Evolutionary conservation across 2,113 vertebrate species (phyloP).

Genomic region (Rallus limicola): DNA sequence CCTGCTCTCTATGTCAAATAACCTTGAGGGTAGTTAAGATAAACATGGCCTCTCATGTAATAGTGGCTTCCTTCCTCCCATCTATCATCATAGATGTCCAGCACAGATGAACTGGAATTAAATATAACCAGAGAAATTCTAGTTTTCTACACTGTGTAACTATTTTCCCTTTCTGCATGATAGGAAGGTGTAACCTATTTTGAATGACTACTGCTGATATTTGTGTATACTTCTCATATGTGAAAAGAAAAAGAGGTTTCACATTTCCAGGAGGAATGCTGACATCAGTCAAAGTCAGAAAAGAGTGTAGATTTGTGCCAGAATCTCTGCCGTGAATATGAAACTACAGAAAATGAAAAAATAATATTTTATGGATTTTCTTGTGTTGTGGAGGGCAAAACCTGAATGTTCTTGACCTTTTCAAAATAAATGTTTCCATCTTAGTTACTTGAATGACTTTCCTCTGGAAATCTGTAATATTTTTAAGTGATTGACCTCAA

Average conservation of each 20-base stretch:
- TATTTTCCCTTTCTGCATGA: background rate
- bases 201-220: background rate
- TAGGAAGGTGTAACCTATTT: background rate
- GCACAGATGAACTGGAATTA: background rate
- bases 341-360: background rate
- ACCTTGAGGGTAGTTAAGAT: background rate
- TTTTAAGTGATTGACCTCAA: background rate
- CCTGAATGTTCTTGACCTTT: background rate
- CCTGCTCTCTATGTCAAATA: background rate
- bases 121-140: background rate
- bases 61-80: background rate
- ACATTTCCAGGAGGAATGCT: background rate
- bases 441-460: background rate
- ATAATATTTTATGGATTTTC: background rate
- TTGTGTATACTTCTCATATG: background rate
- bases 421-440: background rate
- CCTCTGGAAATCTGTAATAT: background rate
- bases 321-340: background rate
- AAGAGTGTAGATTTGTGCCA: background rate
- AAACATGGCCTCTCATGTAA: background rate
- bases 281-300: background rate
- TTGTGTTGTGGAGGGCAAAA: background rate
- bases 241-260: background rate
- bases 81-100: background rate
- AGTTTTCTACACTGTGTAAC: background rate